Evolutionary conservation across 2,797 vertebrate species (phyloP), one percentile per base, ranked within the genome.

Genomic region (Trachurus trachurus): DNA sequence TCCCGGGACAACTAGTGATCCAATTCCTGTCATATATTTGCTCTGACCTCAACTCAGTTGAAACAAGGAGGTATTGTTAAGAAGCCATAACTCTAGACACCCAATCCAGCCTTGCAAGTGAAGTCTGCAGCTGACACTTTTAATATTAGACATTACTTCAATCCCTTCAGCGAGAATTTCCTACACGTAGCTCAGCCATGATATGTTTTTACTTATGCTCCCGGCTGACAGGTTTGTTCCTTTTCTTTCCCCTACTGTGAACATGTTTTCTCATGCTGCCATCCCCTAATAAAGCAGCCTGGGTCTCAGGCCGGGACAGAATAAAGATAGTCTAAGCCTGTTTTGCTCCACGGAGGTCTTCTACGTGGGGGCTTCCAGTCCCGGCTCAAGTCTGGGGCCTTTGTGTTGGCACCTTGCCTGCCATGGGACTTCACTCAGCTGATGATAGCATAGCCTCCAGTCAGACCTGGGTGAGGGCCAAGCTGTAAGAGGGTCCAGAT

Each of bases 401-500:
- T 91, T 82, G 82, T 88, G 87, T 91, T 94, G 92, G 91, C 92
- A 90, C 66, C 61, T 76, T 87, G 90, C 90, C 87, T 50, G 74
- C 81, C 50, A 49, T 67, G 81, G 82, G 84, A 79, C 86, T 90
- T 90, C 89, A 84, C 85, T 91, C 88, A 91, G 90, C 91, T 93
- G 90, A 92, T 82, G 91, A 93, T 88, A 91, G 85, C 87, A 78
- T 76, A 72, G 90, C 92, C 90, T 91, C 88, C 76, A 88, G 91
- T 92, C 87, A 88, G 78, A 89, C 84, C 91, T 94, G 91, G 91
- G 88, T 67, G 57, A 86, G 75, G 78, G 92, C 92, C 92, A 95
- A 89, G 80, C 82, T 76, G 71, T 94, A 94, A 95, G 88, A 90
- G 87, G 90, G 88, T 91, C 91, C 93, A 94, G 92, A 94, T 94